These are phyloP conservation scores for Villa cingulata DNA, from an alignment of 2,888 invertebrate species.

Conservation along the genomic window DNA sequence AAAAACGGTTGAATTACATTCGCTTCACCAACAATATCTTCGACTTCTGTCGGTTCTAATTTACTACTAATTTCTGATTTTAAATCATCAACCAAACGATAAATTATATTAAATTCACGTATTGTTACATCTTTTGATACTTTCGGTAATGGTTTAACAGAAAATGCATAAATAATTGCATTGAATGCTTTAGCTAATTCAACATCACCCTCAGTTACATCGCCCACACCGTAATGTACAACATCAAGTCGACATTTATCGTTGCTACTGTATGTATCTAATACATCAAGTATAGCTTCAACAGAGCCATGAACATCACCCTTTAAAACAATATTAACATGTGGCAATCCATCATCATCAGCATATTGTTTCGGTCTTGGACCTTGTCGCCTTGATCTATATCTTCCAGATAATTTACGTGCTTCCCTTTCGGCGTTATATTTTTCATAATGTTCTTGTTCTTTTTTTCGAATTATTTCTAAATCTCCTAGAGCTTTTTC, in stretches of 20 bases:
- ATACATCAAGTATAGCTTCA: constrained; percentile 83
- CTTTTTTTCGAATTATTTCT: constrained; percentile 49
- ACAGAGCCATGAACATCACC: constrained; percentile 94
- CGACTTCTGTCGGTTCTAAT: constrained; percentile 58
- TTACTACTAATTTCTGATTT: constrained; percentile 59
- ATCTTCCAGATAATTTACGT: constrained; percentile 49
- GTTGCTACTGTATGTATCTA: constrained; percentile 71
- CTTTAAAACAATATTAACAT: constrained; percentile 51
- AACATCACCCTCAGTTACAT: constrained; percentile 68
- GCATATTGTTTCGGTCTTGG: constrained; percentile 45
- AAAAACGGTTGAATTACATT: constrained; percentile 70
- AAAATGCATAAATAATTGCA: constrained; percentile 80
- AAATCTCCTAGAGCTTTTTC: constrained; percentile 50
- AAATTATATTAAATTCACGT: constrained; percentile 75
- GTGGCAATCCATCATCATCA: constrained; percentile 40
- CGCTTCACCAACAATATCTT: constrained; percentile 73
- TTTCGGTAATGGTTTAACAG: constrained; percentile 46
- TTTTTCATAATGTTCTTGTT: constrained; percentile 46
- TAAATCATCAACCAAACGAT: constrained; percentile 80
- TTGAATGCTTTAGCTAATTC: constrained; percentile 63
- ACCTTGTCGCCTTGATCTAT: constrained; percentile 40
- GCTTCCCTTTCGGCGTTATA: constrained; percentile 49
- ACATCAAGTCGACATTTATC: constrained; percentile 64
- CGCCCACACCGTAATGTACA: constrained; percentile 83
- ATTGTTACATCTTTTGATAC: constrained; percentile 41